A percentile compares a stretch with the other conserved stretches of the same genome.
phyloP scores from a whole-genome alignment of 2,888 invertebrate genomes.

The Ommatoiulus sabulosus region DNA sequence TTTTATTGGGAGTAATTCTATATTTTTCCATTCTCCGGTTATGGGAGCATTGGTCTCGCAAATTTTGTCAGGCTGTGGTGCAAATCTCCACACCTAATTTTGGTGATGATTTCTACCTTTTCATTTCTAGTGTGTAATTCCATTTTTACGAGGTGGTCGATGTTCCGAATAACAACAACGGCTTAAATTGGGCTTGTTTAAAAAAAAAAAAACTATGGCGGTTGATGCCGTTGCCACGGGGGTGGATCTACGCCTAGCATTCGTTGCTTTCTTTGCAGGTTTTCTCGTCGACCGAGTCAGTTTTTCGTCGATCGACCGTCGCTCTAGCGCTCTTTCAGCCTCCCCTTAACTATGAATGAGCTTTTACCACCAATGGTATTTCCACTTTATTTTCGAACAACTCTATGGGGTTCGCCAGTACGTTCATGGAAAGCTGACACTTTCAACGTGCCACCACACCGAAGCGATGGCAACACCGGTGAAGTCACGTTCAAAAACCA shows the following conservation, averaged over 20 bases:
- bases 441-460: not conserved
- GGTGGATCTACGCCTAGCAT: not conserved
- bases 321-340: not conserved
- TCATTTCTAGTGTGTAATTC: not conserved
- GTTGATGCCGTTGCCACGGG: not conserved
- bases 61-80: too few species aligned
- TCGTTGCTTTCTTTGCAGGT: not conserved
- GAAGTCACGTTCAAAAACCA: not conserved
- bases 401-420: constrained; percentile 4
- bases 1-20: too few species aligned
- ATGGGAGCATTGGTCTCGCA: too few species aligned
- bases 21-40: too few species aligned
- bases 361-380: constrained; percentile 26
- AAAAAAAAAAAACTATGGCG: not conserved
- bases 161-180: not conserved
- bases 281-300: not conserved
- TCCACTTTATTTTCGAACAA: constrained; percentile 35
- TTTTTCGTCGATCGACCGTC: constrained; percentile 36
- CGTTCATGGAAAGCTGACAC: constrained; percentile 2
- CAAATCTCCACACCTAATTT: too few species aligned
- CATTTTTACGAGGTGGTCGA: not conserved
- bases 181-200: not conserved
- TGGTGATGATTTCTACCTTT: too few species aligned
- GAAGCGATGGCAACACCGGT: not conserved
- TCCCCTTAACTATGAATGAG: constrained; percentile 34